Percentiles rank a stretch among this genome's conserved stretches.
Conservation (phyloP, 2,797 vertebrate species). For the Chaetophractus vellerosus region DNA sequence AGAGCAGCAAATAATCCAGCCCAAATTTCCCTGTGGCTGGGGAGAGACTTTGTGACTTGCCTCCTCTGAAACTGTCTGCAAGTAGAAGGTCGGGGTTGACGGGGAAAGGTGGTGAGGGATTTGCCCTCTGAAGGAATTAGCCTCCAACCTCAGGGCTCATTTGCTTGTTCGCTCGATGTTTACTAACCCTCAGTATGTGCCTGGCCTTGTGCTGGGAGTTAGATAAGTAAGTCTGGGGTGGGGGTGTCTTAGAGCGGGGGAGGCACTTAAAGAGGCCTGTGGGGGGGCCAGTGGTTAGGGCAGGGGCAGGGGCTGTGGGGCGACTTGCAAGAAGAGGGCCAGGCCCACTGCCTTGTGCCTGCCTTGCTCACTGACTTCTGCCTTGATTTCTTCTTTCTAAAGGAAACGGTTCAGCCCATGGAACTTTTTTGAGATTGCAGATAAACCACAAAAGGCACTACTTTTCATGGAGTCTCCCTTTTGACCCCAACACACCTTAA, state of each 20-base stretch:
- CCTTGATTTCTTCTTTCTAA: constrained; percentile 31
- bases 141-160: not conserved
- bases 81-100: constrained; percentile 30
- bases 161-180: not conserved
- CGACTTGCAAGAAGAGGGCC: not conserved
- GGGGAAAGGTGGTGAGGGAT: not conserved
- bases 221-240: not conserved
- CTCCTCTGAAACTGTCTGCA: not conserved
- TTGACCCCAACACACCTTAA: not conserved
- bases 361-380: not conserved
- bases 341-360: not conserved
- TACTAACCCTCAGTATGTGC: not conserved
- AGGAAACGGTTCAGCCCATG: not conserved
- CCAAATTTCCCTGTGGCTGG: not conserved
- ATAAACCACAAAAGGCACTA: not conserved
- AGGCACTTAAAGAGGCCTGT: not conserved
- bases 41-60: not conserved
- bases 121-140: not conserved
- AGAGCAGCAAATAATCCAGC: constrained; percentile 45
- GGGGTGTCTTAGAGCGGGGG: too few relatives aligned
- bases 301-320: too few relatives aligned
- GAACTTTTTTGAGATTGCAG: constrained; percentile 17
- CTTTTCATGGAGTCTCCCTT: constrained; percentile 8
- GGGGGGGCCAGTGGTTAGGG: not conserved
- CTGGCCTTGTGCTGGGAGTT: not conserved